These are phyloP conservation scores for Rugalucina vietnamica DNA, from an alignment of 2,888 invertebrate genomes.

Conservation along the genomic window DNA sequence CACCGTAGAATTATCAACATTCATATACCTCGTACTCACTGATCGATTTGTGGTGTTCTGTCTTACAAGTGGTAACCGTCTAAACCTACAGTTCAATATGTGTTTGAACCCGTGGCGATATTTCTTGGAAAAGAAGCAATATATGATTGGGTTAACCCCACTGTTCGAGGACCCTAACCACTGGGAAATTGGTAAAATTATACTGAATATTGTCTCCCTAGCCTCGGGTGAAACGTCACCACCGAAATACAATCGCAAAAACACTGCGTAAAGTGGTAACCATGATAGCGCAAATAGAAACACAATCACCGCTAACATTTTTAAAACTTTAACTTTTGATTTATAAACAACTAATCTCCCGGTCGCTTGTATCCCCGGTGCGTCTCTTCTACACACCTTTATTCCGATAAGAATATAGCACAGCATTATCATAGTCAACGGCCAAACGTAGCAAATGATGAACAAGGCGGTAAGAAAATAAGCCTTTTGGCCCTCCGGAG, in stretches of 20 bases:
- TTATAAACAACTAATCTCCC: conserved; percentile 86
- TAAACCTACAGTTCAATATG: conserved; percentile 54
- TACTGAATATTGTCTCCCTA: conserved; percentile 88
- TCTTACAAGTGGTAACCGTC: conserved; percentile 22
- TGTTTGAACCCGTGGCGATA: conserved; percentile 92
- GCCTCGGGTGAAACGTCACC: conserved; percentile 9
- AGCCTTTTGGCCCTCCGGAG: conserved; percentile 91
- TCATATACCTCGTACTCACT: conserved; percentile 46
- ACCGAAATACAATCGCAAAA: conserved; percentile 88
- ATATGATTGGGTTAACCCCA: conserved; percentile 97
- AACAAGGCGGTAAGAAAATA: conserved; percentile 96
- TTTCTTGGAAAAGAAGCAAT: conserved; percentile 97
- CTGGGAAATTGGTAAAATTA: conserved; percentile 93
- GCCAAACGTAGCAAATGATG: conserved; percentile 94
- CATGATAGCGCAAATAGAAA: conserved; percentile 96
- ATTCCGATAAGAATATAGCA: conserved; percentile 97
- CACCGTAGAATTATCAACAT: conserved; percentile 43
- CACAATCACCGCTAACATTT: conserved; percentile 96
- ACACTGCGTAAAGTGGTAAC: conserved; percentile 93
- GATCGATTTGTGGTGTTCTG: conserved; percentile 45
- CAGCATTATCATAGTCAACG: conserved; percentile 94
- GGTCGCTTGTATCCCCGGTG: conserved; percentile 93
- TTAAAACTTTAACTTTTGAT: conserved; percentile 96
- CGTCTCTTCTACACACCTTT: conserved; percentile 93
- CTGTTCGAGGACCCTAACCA: conserved; percentile 97